Evolutionary conservation across 2,113 vertebrate species (phyloP).

Genomic region (Turnix velox): DNA sequence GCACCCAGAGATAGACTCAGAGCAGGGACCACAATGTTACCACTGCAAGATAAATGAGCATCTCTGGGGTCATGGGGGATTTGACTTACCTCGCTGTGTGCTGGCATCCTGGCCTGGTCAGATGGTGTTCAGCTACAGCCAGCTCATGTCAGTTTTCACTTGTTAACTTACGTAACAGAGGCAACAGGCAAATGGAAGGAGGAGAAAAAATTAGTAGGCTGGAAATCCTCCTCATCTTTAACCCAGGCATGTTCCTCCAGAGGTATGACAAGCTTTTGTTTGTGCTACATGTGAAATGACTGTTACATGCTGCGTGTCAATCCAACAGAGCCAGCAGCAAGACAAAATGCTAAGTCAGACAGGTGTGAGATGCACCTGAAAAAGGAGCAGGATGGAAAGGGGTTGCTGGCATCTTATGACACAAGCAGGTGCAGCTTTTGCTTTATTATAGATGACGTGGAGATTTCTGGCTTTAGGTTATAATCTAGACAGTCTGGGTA

Average conservation of each 20-base stretch:
- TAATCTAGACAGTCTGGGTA: not conserved
- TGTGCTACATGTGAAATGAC: not conserved
- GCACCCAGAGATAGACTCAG: not conserved
- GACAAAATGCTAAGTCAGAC: not conserved
- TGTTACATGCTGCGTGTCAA: accelerated
- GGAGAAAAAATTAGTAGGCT: not conserved
- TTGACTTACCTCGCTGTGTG: not conserved
- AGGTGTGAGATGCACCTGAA: not conserved
- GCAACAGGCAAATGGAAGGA: not conserved
- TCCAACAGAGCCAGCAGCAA: not conserved
- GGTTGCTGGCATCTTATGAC: not conserved
- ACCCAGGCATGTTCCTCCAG: not conserved
- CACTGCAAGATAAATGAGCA: not conserved
- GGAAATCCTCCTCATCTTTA: not conserved
- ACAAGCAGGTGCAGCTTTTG: not conserved
- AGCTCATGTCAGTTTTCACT: not conserved
- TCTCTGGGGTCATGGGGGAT: not conserved
- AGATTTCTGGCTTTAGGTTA: not conserved
- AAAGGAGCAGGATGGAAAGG: not conserved
- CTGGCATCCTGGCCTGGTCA: not conserved
- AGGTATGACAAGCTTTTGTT: not conserved
- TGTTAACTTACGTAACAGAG: not conserved
- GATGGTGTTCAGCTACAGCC: not conserved
- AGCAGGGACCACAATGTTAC: not conserved
- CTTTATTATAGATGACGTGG: not conserved